Base-by-base conservation (phyloP, 2,888 invertebrate genomes). In the Drosophila neonasuta region DNA sequence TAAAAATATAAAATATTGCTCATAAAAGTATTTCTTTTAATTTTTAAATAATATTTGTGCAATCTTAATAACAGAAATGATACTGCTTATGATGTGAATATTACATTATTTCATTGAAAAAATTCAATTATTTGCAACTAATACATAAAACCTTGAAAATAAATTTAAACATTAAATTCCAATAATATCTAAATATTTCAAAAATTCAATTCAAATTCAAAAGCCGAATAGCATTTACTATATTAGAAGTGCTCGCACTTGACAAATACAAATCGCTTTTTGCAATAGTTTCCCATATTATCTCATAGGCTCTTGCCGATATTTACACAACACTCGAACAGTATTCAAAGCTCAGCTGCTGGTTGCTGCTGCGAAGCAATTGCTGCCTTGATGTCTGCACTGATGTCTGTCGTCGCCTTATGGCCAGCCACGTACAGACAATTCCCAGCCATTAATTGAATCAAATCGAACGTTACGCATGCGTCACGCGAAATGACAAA, bases 391-490 rank as follows among this genome's bases (percentile, higher is more conserved):
- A 42, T 49, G 56, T 62, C 54, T 59, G 57, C 67, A 57, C 54
- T 30, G 13, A 48, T 51, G 54, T 51, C 55, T 30, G 13, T 52
- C 55, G 54, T 51, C 55, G 17, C 70, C 34, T 62, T 15, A 46
- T 20, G 50, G 49, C 34, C 34, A 64, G 58, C 32, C 87, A 83
- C 83, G 83, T 82, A 82, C 69, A 72, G 66, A 70, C 83, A 77
- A 86, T 83, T 87, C 86, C 51, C 75, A 68, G 71, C 84, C 83
- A 86, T 86, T 86, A 80, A 86, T 86, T 86, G 85, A 81, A 84
- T 83, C 87, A 86, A 87, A 86, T 87, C 86, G 86, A 84, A 87
- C 87, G 81, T 82, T 87, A 84, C 84, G 84, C 87, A 87, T 87
- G 88, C 87, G 80, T 82, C 84, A 80, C 65, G 78, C 70, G 74